Evolutionary conservation across 2,888 invertebrate genomes (phyloP).

Genomic region (Chrysina gloriosa): DNA sequence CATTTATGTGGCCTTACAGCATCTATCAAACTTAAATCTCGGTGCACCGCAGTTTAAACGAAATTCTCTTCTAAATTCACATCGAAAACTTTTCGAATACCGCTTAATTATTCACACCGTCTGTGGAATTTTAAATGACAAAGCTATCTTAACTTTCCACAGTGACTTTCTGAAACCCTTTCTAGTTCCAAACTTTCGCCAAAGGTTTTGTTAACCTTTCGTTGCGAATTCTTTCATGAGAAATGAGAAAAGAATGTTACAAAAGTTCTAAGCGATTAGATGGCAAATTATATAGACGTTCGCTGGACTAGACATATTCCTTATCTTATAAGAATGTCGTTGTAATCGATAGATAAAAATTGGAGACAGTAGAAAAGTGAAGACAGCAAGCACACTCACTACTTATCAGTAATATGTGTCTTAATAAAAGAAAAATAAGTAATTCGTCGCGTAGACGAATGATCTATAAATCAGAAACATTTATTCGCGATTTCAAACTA

Average conservation of each 20-base stretch:
- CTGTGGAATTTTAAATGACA: constrained; percentile 8
- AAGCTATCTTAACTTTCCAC: background rate
- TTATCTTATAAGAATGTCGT: background rate
- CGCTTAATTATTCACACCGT: constrained; percentile 25
- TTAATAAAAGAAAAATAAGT: too few relatives aligned
- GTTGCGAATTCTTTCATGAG: background rate
- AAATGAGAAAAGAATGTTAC: background rate
- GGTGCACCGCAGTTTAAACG: background rate
- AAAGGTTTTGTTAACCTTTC: background rate
- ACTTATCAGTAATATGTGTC: background rate
- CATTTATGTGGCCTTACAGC: background rate
- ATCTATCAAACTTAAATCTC: background rate
- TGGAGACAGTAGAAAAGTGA: background rate
- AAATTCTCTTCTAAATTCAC: constrained; percentile 6
- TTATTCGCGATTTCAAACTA: too few relatives aligned
- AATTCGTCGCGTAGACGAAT: too few relatives aligned
- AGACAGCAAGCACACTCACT: background rate
- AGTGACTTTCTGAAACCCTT: background rate
- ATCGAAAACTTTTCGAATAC: constrained; percentile 15
- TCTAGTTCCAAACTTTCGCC: background rate
- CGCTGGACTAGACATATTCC: too few relatives aligned
- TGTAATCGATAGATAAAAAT: constrained; percentile 4
- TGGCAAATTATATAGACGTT: background rate
- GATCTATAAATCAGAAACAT: too few relatives aligned
- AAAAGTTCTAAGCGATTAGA: background rate